Conservation (phyloP, 2,888 invertebrate species). For the Eustalomyia histrio region DNA sequence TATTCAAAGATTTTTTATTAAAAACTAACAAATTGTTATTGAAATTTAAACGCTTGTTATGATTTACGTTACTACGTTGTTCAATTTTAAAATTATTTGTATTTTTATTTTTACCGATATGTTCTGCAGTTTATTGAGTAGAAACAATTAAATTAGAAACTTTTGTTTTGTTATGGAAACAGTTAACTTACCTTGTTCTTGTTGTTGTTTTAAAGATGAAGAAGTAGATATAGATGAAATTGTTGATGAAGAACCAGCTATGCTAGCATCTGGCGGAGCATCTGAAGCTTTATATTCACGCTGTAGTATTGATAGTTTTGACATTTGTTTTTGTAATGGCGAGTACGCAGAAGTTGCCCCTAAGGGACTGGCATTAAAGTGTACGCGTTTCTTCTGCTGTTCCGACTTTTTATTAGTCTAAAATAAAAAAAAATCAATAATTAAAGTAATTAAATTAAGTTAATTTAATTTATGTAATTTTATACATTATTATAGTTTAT, state of each 20-base stretch:
- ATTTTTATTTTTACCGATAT: slow-evolving; percentile 26
- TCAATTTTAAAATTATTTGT: slow-evolving; percentile 2
- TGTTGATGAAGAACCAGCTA: slow-evolving; percentile 24
- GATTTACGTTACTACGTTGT: slow-evolving; percentile 3
- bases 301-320: slow-evolving; percentile 29
- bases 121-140: slow-evolving; percentile 57
- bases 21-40: slow-evolving; percentile 47
- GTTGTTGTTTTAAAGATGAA: slow-evolving; percentile 39
- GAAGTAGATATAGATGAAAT: slow-evolving; percentile 9
- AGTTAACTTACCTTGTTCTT: slow-evolving; percentile 44
- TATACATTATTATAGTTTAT: neutral
- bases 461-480: too few species aligned
- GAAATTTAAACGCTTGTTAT: slow-evolving; percentile 35
- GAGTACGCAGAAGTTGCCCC: slow-evolving; percentile 33
- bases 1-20: slow-evolving; percentile 37
- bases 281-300: slow-evolving; percentile 43
- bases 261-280: slow-evolving; percentile 15
- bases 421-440: slow-evolving; percentile 1
- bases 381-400: slow-evolving; percentile 41
- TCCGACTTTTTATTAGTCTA: slow-evolving; percentile 43
- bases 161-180: neutral
- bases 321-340: slow-evolving; percentile 4
- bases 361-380: slow-evolving; percentile 42
- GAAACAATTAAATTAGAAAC: slow-evolving; percentile 51
- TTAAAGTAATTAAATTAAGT: too few species aligned